Conservation (phyloP, 2,797 vertebrate species). For the Myotis vivesi region DNA sequence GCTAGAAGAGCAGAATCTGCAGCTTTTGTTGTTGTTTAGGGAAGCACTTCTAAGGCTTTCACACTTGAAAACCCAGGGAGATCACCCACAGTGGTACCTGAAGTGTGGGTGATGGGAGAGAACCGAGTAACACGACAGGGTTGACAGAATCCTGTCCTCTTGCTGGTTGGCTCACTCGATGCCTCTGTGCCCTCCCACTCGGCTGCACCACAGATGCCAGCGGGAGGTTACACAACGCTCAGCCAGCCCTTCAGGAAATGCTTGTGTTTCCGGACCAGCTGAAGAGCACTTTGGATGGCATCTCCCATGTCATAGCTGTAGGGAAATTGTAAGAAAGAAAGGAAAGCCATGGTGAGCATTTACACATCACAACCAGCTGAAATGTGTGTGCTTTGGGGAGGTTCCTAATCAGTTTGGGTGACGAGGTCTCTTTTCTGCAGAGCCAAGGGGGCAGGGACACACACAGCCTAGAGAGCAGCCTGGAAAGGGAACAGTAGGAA, state of each 20-base stretch:
- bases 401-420: not conserved
- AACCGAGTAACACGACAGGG: not conserved
- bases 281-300: not conserved
- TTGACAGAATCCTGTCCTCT: not conserved
- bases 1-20: not conserved
- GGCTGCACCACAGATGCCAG: not conserved
- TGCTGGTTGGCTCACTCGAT: not conserved
- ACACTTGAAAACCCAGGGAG: not conserved
- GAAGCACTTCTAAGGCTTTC: not conserved
- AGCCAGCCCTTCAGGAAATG: not conserved
- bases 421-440: slow-evolving; percentile 3
- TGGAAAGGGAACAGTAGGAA: not conserved
- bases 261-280: slow-evolving; percentile 13
- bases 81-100: not conserved
- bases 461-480: not conserved
- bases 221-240: not conserved
- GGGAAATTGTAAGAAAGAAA: not conserved
- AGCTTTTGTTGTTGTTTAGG: not conserved
- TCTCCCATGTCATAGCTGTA: not conserved
- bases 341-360: slow-evolving; percentile 8
- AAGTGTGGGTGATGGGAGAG: not conserved
- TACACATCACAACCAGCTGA: not conserved
- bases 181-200: not conserved
- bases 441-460: not conserved
- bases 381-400: not conserved